These are phyloP conservation scores for Arenaria interpres DNA, from an alignment of 2,113 vertebrate genomes.

Conservation along the genomic window DNA sequence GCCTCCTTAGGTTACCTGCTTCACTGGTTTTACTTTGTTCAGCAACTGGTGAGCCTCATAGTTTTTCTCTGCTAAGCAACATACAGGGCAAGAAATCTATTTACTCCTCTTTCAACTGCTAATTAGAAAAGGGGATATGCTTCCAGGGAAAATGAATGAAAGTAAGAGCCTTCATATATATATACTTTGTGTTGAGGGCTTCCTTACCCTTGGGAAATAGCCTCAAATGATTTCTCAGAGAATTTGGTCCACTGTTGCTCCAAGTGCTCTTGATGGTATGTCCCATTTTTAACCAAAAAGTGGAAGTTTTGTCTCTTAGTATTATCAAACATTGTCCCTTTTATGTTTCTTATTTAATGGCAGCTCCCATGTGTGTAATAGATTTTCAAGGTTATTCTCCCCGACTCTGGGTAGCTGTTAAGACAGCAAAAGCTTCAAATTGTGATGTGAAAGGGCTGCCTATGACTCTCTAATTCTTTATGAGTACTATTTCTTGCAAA, in stretches of 20 bases:
- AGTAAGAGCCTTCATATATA: not conserved
- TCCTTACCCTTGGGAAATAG: not conserved
- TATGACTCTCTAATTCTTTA: not conserved
- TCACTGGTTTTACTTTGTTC: not conserved
- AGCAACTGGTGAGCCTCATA: not conserved
- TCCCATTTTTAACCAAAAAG: not conserved
- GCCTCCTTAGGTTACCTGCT: not conserved
- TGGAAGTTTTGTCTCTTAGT: not conserved
- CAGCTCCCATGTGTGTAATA: not conserved
- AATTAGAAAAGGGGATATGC: not conserved
- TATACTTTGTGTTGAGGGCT: not conserved
- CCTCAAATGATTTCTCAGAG: not conserved
- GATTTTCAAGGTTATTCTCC: not conserved
- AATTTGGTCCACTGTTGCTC: not conserved
- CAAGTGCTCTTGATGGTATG: not conserved
- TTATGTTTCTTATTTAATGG: not conserved
- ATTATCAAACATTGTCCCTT: not conserved
- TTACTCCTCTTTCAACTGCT: not conserved
- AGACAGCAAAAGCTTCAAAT: not conserved
- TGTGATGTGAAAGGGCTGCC: not conserved
- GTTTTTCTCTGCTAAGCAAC: not conserved
- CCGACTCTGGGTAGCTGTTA: not conserved
- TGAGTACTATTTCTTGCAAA: not conserved
- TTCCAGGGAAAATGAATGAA: not conserved
- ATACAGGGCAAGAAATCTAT: not conserved